Conservation (phyloP, 2,797 vertebrate genomes). For the Sebastolobus alascanus region DNA sequence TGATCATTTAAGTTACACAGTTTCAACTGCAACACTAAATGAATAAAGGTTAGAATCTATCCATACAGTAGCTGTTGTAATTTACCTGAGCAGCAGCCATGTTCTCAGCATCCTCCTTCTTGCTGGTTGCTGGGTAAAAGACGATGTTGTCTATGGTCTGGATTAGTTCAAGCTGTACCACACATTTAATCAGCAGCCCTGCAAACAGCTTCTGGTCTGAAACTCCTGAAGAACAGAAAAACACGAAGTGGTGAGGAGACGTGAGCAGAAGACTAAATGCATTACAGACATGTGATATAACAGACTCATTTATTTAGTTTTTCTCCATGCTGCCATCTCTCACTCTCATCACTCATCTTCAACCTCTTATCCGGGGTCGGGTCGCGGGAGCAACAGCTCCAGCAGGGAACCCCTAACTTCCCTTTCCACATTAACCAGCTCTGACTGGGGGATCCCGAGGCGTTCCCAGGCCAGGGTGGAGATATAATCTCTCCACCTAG, state of each 20-base stretch:
- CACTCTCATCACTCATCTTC: too few relatives aligned
- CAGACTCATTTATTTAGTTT: neutral
- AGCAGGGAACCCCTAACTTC: too few relatives aligned
- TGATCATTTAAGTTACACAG: neutral
- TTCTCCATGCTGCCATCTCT: neutral
- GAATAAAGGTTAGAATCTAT: neutral
- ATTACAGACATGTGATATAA: neutral
- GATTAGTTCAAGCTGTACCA: slow-evolving; percentile 97
- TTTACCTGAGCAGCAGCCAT: slow-evolving; percentile 96
- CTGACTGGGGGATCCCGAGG: too few relatives aligned
- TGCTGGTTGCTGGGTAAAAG: slow-evolving; percentile 96
- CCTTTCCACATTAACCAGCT: too few relatives aligned
- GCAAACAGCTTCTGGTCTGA: slow-evolving; percentile 97
- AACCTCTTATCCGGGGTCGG: too few relatives aligned
- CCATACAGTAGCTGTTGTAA: neutral
- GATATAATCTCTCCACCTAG: too few relatives aligned
- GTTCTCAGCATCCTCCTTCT: slow-evolving; percentile 97
- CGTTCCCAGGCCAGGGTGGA: too few relatives aligned
- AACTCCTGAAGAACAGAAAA: slow-evolving; percentile 69
- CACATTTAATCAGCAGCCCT: slow-evolving; percentile 96
- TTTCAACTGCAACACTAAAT: neutral
- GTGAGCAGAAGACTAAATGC: neutral
- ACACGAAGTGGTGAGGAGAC: neutral
- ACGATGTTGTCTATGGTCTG: slow-evolving; percentile 99
- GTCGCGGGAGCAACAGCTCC: too few relatives aligned